A percentile compares a stretch with the other conserved stretches of the same genome.
These are phyloP conservation scores for Lagopus leucura DNA, from an alignment of 2,113 vertebrate species.

Conservation along the genomic window DNA sequence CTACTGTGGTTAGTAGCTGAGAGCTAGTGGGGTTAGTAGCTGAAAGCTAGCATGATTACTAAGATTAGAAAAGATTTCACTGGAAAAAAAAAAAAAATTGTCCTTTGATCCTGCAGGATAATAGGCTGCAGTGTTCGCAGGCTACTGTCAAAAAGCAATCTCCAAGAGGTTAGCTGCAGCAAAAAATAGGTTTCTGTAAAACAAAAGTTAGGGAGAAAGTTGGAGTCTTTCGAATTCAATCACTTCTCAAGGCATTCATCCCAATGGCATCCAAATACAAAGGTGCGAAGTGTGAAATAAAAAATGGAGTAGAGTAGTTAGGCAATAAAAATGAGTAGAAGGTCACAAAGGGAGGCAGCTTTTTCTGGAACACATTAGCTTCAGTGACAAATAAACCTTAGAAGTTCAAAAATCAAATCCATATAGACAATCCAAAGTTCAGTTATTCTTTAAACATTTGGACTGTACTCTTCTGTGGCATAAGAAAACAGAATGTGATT, in stretches of 20 bases:
- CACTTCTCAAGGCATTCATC: background rate
- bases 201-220: slow-evolving; percentile 21
- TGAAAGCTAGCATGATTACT: too few species aligned
- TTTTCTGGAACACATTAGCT: slow-evolving; percentile 37
- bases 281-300: slow-evolving; percentile 52
- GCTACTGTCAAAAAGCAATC: slow-evolving; percentile 52
- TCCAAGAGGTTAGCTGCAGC: slow-evolving; percentile 23
- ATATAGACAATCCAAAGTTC: background rate
- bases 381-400: background rate
- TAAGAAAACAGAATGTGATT: background rate
- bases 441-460: background rate
- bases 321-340: background rate
- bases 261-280: slow-evolving; percentile 24
- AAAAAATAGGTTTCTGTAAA: slow-evolving; percentile 56
- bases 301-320: slow-evolving; percentile 27
- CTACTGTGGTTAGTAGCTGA: background rate
- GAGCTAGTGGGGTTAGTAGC: too few species aligned
- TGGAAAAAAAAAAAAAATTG: background rate
- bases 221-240: slow-evolving; percentile 36
- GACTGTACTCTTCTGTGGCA: background rate
- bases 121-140: slow-evolving; percentile 5
- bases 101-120: slow-evolving; percentile 56
- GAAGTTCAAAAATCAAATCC: slow-evolving; percentile 33
- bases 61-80: slow-evolving; percentile 6
- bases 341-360: background rate